Evolutionary conservation across 2,113 vertebrate genomes (phyloP).

Genomic region (Gobius niger): DNA sequence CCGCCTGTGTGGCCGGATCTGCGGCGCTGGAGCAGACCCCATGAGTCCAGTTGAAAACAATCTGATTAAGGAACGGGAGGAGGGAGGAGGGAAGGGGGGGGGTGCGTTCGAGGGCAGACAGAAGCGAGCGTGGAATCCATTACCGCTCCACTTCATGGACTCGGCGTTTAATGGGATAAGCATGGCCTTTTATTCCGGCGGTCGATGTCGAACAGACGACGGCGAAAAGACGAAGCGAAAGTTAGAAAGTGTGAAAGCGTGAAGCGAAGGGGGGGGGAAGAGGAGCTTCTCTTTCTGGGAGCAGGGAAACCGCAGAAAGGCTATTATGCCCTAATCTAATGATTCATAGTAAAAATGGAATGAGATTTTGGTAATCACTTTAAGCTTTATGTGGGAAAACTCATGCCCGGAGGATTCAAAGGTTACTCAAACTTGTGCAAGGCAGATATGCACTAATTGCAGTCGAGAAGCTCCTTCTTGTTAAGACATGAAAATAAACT

Average conservation of each 20-base stretch:
- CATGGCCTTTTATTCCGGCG: neutral
- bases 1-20: conserved; percentile 47
- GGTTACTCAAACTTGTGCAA: too few species aligned
- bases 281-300: too few species aligned
- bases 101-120: neutral
- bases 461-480: too few species aligned
- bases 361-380: too few species aligned
- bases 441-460: too few species aligned
- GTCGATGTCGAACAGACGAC: neutral
- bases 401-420: too few species aligned
- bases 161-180: neutral
- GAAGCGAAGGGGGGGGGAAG: too few species aligned
- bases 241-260: neutral
- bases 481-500: too few species aligned
- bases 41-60: conserved; percentile 74
- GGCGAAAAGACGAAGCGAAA: neutral
- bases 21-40: conserved; percentile 58
- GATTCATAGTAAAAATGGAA: too few species aligned
- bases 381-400: too few species aligned
- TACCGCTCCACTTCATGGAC: neutral
- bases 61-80: conserved; percentile 65
- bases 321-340: too few species aligned
- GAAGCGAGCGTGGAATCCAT: neutral
- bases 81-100: conserved; percentile 24
- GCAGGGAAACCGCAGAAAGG: too few species aligned